Conservation (phyloP, 2,797 vertebrate genomes). For the Lindbergichthys nudifrons region DNA sequence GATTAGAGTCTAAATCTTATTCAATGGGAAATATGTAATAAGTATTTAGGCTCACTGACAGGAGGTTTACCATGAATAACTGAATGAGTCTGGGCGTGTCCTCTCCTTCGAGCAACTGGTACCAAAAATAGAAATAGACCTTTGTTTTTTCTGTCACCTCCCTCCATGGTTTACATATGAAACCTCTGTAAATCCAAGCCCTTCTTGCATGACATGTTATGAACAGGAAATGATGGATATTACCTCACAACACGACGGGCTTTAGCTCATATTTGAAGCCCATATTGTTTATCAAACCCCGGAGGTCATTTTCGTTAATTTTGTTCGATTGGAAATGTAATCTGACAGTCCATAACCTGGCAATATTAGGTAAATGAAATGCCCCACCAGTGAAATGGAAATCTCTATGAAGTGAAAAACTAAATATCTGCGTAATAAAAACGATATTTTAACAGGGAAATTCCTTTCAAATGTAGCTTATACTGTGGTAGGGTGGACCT, state of each 20-base stretch:
- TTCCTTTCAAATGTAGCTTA: not conserved
- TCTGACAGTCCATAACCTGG: too few relatives aligned
- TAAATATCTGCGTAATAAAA: not conserved
- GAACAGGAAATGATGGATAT: not conserved
- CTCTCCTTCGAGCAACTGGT: slow-evolving; percentile 39
- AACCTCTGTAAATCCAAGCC: not conserved
- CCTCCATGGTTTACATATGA: not conserved
- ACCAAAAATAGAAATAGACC: slow-evolving; percentile 36
- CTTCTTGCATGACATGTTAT: not conserved
- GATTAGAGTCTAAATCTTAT: not conserved
- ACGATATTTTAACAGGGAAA: too few relatives aligned
- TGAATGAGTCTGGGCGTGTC: slow-evolving; percentile 76
- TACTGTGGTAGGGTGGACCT: not conserved
- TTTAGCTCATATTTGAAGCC: not conserved
- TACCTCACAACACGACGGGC: not conserved
- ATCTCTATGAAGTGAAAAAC: not conserved
- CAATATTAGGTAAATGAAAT: not conserved
- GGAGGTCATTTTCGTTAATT: not conserved
- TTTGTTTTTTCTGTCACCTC: not conserved
- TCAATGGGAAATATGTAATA: not conserved
- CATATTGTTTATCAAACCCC: slow-evolving; percentile 12
- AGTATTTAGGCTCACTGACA: not conserved
- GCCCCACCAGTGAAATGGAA: not conserved
- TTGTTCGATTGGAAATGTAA: not conserved
- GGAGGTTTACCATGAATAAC: slow-evolving; percentile 4